These are phyloP conservation scores for Perca fluviatilis DNA, from an alignment of 2,113 vertebrate species.

Conservation along the genomic window DNA sequence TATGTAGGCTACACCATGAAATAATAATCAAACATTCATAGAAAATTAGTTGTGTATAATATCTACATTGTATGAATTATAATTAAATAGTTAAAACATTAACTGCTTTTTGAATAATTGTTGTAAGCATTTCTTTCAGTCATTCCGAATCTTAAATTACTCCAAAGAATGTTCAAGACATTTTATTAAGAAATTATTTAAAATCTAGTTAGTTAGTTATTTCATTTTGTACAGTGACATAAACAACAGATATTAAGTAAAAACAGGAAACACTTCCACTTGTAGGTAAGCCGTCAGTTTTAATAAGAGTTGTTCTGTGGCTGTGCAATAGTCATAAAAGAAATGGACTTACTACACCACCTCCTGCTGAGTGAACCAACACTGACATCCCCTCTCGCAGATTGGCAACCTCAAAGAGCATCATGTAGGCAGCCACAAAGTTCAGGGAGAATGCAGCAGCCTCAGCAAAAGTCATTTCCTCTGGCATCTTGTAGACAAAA, in stretches of 20 bases:
- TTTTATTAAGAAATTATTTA: not conserved
- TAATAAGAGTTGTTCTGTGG: not conserved
- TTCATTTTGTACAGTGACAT: not conserved
- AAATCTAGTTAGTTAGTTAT: not conserved
- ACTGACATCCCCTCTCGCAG: conserved; percentile 98
- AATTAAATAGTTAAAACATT: not conserved
- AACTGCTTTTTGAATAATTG: not conserved
- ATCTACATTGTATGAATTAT: not conserved
- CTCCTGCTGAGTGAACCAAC: conserved; percentile 96
- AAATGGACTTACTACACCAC: conserved; percentile 91
- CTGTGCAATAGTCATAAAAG: conserved; percentile 3
- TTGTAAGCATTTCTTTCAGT: not conserved
- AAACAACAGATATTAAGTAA: not conserved
- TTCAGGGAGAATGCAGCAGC: conserved; percentile 96
- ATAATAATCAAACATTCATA: not conserved
- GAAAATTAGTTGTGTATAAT: not conserved
- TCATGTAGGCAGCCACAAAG: conserved; percentile 98
- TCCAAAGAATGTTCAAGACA: not conserved
- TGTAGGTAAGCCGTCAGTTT: not conserved
- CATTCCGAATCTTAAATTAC: not conserved
- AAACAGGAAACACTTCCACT: not conserved
- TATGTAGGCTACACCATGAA: not conserved
- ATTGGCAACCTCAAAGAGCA: conserved; percentile 98
- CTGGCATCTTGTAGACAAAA: conserved; percentile 96
- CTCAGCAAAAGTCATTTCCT: conserved; percentile 96